A percentile compares a stretch with the other conserved stretches of the same genome.
These are phyloP conservation scores for Lophius americanus DNA, from an alignment of 2,797 vertebrate species.

Conservation along the genomic window DNA sequence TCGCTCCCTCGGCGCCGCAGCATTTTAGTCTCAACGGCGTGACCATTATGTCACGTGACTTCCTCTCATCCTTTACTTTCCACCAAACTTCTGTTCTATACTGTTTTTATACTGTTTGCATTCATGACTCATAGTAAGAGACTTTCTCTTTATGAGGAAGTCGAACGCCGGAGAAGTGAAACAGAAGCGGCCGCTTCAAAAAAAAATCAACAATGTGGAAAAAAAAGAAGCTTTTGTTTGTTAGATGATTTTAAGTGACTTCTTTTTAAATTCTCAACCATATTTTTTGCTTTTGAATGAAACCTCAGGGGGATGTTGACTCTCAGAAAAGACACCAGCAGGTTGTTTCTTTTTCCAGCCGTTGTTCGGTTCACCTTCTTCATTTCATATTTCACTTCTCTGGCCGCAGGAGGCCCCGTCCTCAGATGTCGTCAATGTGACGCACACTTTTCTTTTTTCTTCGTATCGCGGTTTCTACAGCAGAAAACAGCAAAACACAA, in stretches of 20 bases:
- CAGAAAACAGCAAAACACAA: constrained; percentile 68
- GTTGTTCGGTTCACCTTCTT: constrained; percentile 3
- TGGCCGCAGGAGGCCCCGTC: not conserved
- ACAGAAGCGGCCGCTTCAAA: not conserved
- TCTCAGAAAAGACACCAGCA: no score
- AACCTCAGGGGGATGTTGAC: not conserved
- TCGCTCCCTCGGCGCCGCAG: no score
- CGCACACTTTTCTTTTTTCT: constrained; percentile 20
- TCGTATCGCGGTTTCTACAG: constrained; percentile 55
- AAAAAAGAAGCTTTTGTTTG: no score
- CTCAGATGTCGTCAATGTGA: constrained; percentile 46
- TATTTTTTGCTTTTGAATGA: not conserved
- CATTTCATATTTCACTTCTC: constrained; percentile 7
- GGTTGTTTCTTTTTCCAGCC: no score
- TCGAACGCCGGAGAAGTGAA: not conserved
- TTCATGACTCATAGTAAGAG: not conserved
- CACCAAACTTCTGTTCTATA: no score
- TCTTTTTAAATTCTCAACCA: no score
- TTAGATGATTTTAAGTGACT: no score
- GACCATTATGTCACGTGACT: no score
- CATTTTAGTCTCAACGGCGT: no score
- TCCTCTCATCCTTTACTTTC: no score
- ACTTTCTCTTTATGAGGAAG: not conserved
- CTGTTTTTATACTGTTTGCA: no score
- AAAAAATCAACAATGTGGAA: no score